phyloP scores from a whole-genome alignment of 30 jellyfish, hydroid and myxozoan species.

The Cassiopea andromeda region DNA sequence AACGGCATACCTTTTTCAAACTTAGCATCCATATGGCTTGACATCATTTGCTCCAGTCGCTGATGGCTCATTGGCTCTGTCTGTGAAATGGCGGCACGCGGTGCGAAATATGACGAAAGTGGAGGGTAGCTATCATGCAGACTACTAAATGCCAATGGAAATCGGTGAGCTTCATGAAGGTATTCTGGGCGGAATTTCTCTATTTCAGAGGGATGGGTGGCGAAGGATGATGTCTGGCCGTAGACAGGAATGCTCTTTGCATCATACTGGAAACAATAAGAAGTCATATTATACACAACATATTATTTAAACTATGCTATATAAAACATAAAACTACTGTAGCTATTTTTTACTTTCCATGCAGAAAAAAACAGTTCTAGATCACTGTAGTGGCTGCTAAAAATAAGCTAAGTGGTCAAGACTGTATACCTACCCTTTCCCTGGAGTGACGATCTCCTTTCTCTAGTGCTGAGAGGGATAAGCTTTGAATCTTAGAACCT shows the following conservation, averaged over 20 bases:
- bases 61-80: constrained; percentile 51
- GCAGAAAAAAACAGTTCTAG: no score
- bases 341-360: no score
- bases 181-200: constrained; percentile 67
- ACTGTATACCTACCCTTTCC: constrained; percentile 25
- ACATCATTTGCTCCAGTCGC: constrained; percentile 48
- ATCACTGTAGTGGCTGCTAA: no score
- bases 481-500: constrained; percentile 38
- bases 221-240: constrained; percentile 52
- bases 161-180: constrained; percentile 57
- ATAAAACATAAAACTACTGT: no score
- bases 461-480: constrained; percentile 43
- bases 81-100: constrained; percentile 60
- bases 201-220: constrained; percentile 54
- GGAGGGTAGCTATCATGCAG: constrained; percentile 58
- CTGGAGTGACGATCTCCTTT: constrained; percentile 51
- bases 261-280: constrained; percentile 32
- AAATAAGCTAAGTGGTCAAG: neutral
- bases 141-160: constrained; percentile 43
- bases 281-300: neutral
- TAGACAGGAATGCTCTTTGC: constrained; percentile 65
- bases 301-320: no score
- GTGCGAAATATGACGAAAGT: constrained; percentile 61
- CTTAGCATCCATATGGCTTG: constrained; percentile 58
- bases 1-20: constrained; percentile 39